Percentiles rank a stretch among this genome's conserved stretches.
Evolutionary conservation across 2,797 vertebrate species (phyloP).

Genomic region (Nyctibius grandis): DNA sequence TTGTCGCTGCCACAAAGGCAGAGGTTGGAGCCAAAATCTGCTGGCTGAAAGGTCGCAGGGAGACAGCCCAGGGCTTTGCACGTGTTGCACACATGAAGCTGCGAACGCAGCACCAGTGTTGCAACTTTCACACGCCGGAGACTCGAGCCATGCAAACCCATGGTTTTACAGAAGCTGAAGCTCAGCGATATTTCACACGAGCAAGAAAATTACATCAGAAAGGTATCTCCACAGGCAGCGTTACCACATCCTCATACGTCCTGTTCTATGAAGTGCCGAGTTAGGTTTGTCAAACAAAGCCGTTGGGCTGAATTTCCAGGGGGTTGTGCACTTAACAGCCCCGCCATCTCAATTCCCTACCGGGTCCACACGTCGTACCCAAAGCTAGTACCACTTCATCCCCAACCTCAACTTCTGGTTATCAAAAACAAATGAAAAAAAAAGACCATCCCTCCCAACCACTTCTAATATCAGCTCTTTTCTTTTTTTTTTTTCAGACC

Average conservation of each 20-base stretch:
- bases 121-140: rapidly evolving
- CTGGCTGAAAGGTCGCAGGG: not conserved
- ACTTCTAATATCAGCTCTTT: not conserved
- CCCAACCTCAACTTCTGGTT: not conserved
- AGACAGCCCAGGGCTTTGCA: not conserved
- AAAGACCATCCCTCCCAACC: not conserved
- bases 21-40: not conserved
- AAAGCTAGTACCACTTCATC: not conserved
- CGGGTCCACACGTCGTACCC: rapidly evolving
- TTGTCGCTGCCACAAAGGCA: rapidly evolving
- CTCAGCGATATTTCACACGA: not conserved
- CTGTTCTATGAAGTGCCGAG: not conserved
- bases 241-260: not conserved
- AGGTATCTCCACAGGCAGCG: not conserved
- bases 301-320: not conserved
- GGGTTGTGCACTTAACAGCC: rapidly evolving
- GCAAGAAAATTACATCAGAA: rapidly evolving
- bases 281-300: not conserved
- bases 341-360: rapidly evolving
- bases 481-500: not conserved
- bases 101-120: rapidly evolving
- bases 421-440: not conserved
- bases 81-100: rapidly evolving
- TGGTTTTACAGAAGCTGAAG: not conserved
- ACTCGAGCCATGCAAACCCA: rapidly evolving